Evolutionary conservation across 1,140 invertebrate genomes (phyloP).

Genomic region (Episyrphus balteatus): DNA sequence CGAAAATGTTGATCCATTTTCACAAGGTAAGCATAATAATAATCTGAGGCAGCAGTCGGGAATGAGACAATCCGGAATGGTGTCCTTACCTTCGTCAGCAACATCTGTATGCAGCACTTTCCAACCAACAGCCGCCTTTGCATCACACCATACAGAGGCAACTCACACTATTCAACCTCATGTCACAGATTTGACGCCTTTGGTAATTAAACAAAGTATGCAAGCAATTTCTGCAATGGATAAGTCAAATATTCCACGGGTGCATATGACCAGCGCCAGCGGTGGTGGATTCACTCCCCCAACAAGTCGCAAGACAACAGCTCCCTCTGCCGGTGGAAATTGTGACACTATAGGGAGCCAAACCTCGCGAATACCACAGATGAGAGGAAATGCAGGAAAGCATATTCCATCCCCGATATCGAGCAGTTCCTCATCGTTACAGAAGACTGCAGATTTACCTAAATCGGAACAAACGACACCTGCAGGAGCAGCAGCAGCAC

Average conservation of each 20-base stretch:
- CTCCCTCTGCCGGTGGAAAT: background rate
- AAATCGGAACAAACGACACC: background rate
- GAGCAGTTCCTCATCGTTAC: background rate
- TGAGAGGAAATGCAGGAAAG: slow-evolving; percentile 10
- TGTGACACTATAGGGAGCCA: background rate
- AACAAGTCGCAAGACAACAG: slow-evolving; percentile 1
- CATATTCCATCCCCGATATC: background rate
- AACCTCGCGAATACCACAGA: slow-evolving; percentile 19
- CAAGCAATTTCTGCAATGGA: background rate
- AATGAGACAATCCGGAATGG: too few relatives aligned
- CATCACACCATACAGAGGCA: background rate
- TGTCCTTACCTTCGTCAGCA: background rate
- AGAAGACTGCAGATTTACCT: slow-evolving; percentile 18
- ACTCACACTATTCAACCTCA: background rate
- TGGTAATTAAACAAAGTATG: slow-evolving; percentile 1
- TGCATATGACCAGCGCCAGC: background rate
- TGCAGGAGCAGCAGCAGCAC: slow-evolving; percentile 6
- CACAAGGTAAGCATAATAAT: too few relatives aligned
- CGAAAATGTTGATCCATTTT: background rate
- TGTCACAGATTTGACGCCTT: background rate
- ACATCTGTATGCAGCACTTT: background rate
- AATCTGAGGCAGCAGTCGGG: too few relatives aligned
- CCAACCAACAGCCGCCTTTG: background rate
- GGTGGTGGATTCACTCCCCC: background rate
- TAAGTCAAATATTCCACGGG: background rate